phyloP scores from a whole-genome alignment of 2,888 invertebrate genomes.

The Standfussiana lucernea region DNA sequence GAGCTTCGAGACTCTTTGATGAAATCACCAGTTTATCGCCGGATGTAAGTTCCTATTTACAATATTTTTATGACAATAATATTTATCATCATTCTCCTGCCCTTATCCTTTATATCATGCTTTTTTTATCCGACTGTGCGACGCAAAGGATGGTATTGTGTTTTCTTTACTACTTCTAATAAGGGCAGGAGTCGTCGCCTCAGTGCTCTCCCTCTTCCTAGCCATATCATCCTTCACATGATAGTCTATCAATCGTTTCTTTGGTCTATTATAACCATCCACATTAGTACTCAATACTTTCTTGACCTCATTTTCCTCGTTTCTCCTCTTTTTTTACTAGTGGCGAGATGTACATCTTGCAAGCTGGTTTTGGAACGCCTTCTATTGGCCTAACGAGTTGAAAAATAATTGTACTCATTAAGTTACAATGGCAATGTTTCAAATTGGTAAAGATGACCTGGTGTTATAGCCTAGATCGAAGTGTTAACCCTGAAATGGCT shows the following conservation, averaged over 20 bases:
- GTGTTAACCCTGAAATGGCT: neutral
- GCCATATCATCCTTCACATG: neutral
- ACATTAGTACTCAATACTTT: neutral
- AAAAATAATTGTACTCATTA: neutral
- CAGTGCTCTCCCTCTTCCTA: neutral
- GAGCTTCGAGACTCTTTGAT: slow-evolving; percentile 88
- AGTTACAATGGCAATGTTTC: neutral
- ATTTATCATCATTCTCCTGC: neutral
- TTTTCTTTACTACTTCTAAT: neutral
- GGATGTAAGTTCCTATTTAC: slow-evolving; percentile 80
- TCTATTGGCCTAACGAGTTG: neutral
- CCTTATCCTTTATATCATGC: neutral
- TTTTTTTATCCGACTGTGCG: too few relatives aligned
- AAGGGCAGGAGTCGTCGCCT: neutral
- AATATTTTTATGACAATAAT: neutral
- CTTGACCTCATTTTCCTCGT: neutral
- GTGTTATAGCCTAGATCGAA: neutral
- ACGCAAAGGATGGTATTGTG: too few relatives aligned
- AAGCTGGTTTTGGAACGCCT: neutral
- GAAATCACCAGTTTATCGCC: slow-evolving; percentile 88
- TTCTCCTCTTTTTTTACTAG: neutral
- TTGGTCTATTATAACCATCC: neutral
- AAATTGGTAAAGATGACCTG: neutral
- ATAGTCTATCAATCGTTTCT: neutral
- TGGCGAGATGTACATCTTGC: neutral